Conservation (phyloP, 2,888 invertebrate species). For the Gryllus longicercus region DNA sequence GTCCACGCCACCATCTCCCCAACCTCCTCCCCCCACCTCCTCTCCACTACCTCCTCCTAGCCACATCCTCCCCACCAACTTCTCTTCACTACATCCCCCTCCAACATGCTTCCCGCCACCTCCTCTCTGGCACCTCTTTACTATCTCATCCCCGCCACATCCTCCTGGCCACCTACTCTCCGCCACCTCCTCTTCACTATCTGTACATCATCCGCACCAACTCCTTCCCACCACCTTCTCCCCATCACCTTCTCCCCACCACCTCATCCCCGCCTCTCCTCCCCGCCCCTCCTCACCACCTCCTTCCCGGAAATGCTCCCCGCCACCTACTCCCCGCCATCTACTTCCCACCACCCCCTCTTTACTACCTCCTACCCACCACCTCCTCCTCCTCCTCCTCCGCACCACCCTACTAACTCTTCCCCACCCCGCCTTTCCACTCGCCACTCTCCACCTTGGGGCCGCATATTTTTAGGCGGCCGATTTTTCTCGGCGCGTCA, state of each 20-base stretch:
- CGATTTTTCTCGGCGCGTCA: conserved; percentile 1
- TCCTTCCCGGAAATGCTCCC: background rate
- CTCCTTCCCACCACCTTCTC: background rate
- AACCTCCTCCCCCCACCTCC: background rate
- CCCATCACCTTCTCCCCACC: background rate
- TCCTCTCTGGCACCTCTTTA: background rate
- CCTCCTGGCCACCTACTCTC: background rate
- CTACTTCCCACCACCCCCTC: background rate
- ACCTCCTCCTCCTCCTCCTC: background rate
- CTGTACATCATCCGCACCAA: background rate
- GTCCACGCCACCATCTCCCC: no score
- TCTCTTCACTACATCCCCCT: no score
- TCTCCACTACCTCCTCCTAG: no score
- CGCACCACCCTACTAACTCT: background rate
- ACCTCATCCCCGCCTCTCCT: background rate
- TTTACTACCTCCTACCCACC: background rate
- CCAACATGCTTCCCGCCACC: background rate
- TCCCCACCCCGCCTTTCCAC: background rate
- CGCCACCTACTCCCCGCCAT: background rate
- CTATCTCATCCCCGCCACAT: background rate
- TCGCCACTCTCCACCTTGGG: no score
- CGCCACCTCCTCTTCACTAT: background rate
- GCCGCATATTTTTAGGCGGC: background rate
- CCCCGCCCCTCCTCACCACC: background rate
- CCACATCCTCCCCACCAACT: background rate